These are phyloP conservation scores for Mesoligia furuncula DNA, from an alignment of 2,888 invertebrate genomes.

Conservation along the genomic window DNA sequence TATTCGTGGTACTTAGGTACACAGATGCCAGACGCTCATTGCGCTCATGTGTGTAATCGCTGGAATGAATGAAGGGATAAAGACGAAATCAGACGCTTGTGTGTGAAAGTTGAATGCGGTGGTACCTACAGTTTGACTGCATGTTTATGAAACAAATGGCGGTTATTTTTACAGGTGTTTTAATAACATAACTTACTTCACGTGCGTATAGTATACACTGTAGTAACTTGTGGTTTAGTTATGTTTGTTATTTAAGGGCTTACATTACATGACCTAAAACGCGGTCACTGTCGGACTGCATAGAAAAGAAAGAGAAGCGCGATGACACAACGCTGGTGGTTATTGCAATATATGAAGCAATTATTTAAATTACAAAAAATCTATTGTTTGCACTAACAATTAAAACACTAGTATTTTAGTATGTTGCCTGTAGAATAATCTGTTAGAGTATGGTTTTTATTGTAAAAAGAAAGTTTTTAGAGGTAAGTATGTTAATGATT, in stretches of 20 bases:
- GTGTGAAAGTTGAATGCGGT: conserved; percentile 12
- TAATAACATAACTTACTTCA: conserved; percentile 1
- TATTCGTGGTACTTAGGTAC: conserved; percentile 1
- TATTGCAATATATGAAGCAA: too few species aligned
- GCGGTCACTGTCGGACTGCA: too few species aligned
- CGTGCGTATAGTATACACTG: background rate
- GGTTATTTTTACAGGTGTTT: conserved; percentile 10
- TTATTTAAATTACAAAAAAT: too few species aligned
- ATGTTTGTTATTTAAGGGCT: background rate
- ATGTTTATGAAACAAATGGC: conserved; percentile 22
- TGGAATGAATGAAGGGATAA: conserved; percentile 4
- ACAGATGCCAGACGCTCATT: conserved; percentile 5
- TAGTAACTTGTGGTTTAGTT: background rate
- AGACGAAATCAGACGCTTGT: background rate
- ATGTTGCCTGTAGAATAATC: too few species aligned
- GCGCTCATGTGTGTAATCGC: conserved; percentile 6
- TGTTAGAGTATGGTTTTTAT: too few species aligned
- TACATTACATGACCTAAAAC: too few species aligned
- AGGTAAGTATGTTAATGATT: too few species aligned
- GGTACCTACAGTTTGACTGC: background rate
- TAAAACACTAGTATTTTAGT: too few species aligned
- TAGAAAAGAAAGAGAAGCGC: too few species aligned
- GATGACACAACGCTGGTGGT: too few species aligned
- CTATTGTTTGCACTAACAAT: too few species aligned
- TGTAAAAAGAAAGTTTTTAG: too few species aligned